Evolutionary conservation across 2,113 vertebrate species (phyloP), one percentile per base, ranked within the genome.

Genomic region (Platanista minor): DNA sequence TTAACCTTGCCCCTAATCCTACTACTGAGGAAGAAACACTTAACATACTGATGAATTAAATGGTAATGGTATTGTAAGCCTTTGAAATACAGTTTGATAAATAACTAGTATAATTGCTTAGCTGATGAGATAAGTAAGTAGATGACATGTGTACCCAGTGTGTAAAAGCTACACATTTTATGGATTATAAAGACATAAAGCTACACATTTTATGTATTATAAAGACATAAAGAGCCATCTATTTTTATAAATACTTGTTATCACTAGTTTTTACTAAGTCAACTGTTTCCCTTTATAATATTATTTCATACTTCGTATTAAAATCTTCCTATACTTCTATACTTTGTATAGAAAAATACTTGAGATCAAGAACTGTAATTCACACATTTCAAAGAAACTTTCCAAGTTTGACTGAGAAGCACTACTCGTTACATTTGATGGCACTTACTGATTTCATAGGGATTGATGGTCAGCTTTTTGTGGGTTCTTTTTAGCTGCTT

Each of bases 401-500:
- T 90, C 31, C 18, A 18, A 91, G 57, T 91, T 59, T 89, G 69
- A 78, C 18, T 75, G 33, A 91, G 89, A 94, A 87, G 43, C 15
- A 62, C 25, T 54, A 52, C 74, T 81, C 94, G 72, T 52, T 43
- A 46, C 39, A 72, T 67, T 88, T 36, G 89, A 21, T 52, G 85
- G 88, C 97, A 98, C 99, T 97, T 99, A 99, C 99, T 99, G 96
- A 99, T 99, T 98, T 99, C 98, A 0, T 99, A 99, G 27, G 99
- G 99, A 97, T 98, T 99, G 96, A 99, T 97, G n/a, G 98, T 98
- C 95, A 99, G 97, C 98, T 99, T 99, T 98, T 99, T 99, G 97
- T 99, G 99, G 3, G 98, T 96, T 97, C 99, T 99, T 98, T 99
- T 99, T 72, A 99, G 98, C 93, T 99, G 99, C 90, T 99, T 99